Evolutionary conservation across 2,113 vertebrate genomes (phyloP).

Genomic region (Shinisaurus crocodilurus): DNA sequence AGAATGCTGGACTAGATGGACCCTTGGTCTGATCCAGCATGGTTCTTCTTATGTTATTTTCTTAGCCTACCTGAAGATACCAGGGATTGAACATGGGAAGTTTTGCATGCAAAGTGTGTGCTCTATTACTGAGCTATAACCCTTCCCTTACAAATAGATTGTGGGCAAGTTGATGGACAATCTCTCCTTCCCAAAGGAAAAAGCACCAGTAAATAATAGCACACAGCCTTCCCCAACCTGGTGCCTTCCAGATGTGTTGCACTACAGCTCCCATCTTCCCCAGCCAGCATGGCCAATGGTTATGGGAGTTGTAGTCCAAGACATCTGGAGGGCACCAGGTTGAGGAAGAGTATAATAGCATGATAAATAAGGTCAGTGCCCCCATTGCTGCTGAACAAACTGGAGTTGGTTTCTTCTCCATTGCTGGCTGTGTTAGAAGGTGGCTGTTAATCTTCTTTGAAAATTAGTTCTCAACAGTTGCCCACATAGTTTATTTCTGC

Average conservation of each 20-base stretch:
- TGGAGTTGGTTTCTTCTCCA: slow-evolving; percentile 50
- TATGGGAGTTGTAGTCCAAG: no score
- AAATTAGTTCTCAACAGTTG: slow-evolving; percentile 26
- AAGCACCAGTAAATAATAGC: background rate
- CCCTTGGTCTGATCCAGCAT: no score
- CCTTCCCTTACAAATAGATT: background rate
- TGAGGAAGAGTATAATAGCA: background rate
- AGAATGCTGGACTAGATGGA: no score
- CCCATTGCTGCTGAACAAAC: background rate
- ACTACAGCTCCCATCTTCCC: no score
- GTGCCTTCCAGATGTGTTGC: no score
- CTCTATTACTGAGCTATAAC: background rate
- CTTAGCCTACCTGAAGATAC: background rate
- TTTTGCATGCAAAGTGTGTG: background rate
- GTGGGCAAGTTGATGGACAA: background rate
- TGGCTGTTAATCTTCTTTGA: slow-evolving; percentile 35
- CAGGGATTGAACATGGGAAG: background rate
- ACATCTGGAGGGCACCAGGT: background rate
- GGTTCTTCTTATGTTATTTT: no score
- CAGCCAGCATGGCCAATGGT: no score
- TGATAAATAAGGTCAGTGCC: slow-evolving; percentile 5
- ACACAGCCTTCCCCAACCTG: no score
- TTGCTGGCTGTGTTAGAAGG: background rate
- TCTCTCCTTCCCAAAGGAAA: background rate
- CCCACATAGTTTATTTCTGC: slow-evolving; percentile 20